Conservation (phyloP, 2,888 invertebrate genomes). For the Eilema sororculum region DNA sequence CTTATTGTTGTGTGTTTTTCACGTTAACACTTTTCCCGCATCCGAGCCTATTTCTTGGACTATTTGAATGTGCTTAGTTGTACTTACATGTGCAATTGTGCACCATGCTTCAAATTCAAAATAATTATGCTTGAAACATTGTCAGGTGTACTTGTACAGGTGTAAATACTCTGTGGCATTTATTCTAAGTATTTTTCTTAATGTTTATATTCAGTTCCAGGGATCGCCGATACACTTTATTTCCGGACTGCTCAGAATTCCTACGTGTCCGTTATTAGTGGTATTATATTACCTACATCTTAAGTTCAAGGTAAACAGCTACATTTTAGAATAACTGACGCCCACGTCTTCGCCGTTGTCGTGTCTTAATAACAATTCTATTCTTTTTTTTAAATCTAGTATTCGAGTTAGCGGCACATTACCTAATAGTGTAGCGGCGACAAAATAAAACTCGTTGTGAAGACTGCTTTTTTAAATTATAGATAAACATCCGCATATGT, state of each 20-base stretch:
- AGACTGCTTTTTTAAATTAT: too few relatives aligned
- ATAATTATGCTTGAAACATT: too few relatives aligned
- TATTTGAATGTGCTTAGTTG: conserved; percentile 4
- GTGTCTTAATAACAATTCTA: neutral
- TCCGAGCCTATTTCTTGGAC: neutral
- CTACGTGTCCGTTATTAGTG: neutral
- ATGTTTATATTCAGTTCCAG: too few relatives aligned
- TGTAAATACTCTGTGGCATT: conserved; percentile 5
- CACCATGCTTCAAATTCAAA: too few relatives aligned
- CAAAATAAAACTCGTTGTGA: too few relatives aligned
- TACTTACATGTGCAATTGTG: too few relatives aligned
- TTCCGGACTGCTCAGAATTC: conserved; percentile 34
- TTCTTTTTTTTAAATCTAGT: neutral
- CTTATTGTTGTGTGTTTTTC: neutral
- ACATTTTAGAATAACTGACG: neutral
- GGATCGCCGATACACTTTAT: conserved; percentile 1
- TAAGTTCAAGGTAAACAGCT: conserved; percentile 9
- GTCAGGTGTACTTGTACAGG: too few relatives aligned
- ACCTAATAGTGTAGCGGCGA: neutral
- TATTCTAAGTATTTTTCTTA: too few relatives aligned
- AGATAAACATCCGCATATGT: too few relatives aligned
- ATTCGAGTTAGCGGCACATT: neutral
- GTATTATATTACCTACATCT: neutral
- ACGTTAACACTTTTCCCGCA: too few relatives aligned
- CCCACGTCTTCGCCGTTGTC: neutral